Evolutionary conservation across 2,797 vertebrate species (phyloP), one percentile per base, ranked within the genome.

Genomic region (Pogonophryne albipinna): DNA sequence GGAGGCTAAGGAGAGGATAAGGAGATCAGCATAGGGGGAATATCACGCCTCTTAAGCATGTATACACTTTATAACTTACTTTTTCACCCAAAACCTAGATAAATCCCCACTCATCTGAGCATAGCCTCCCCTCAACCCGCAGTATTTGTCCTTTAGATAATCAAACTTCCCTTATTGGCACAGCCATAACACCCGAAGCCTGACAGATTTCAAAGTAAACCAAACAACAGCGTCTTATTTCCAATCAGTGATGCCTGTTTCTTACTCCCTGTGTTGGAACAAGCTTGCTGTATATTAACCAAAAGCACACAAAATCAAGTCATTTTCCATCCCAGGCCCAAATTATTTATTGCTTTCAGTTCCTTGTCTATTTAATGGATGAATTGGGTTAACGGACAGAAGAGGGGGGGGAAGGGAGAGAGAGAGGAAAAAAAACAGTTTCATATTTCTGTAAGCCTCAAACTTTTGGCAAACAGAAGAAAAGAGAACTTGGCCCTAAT

Each of bases 361-460:
- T 90, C 62, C 75, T 82, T 81, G 90, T 93, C 86, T 85, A 79
- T 91, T 87, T 90, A 82, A 89, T 83, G 89, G 90, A 91, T 89
- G 85, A 91, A 91, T 71, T 80, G 77, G 82, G 91, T 78, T 76
- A 81, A 90, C 57, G 74, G 82, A 85, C 65, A 71, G 65, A 71
- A 49, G 58, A 41, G 47, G 16, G 34, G n/a, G 27, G 41, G 27
- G 58, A 10, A 42, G 62, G 27, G 4, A 42, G 4, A 57, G 34
- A 9, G 34, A 8, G 59, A 34, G 55, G 68, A 59, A 44, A 38
- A 76, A 83, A 88, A 79, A 83, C 82, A 87, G 88, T 93, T 94
- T 92, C 89, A 92, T 93, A 94, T 94, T 94, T 94, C 92, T 92
- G 90, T 91, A 92, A 93, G 92, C 92, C 90, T 92, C 92, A 91